A percentile compares a stretch with the other conserved stretches of the same genome.
Conservation (phyloP, 2,888 invertebrate genomes). For the Drosophila trichaetosa region DNA sequence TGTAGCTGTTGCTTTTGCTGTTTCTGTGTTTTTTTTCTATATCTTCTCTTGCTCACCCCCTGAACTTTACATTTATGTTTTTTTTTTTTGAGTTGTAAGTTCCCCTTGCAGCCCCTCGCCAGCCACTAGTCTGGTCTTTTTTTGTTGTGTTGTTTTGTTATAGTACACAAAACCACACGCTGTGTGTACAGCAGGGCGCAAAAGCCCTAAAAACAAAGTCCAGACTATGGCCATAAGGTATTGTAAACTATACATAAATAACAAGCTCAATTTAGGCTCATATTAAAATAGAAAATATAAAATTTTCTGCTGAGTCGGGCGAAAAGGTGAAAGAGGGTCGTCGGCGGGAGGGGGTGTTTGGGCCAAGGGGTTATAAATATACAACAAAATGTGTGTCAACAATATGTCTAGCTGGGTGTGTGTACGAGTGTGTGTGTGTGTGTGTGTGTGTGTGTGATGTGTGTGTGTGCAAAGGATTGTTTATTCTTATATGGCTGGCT, state of each 20-base stretch:
- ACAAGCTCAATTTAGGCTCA: constrained; percentile 78
- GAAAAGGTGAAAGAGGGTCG: constrained; percentile 34
- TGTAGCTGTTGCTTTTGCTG: constrained; percentile 20
- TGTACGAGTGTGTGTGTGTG: constrained; percentile 22
- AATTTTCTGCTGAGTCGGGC: constrained; percentile 67
- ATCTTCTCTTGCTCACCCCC: constrained; percentile 3
- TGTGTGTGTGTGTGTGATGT: constrained; percentile 26
- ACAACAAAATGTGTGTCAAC: constrained; percentile 71
- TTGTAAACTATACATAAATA: constrained; percentile 77
- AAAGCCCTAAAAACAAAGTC: constrained; percentile 39
- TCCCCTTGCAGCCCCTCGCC: constrained; percentile 10
- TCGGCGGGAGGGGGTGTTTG: background rate
- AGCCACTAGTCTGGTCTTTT: constrained; percentile 18
- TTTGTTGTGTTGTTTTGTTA: constrained; percentile 22
- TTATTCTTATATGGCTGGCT: constrained; percentile 47
- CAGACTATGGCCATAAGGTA: constrained; percentile 65
- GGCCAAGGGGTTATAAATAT: constrained; percentile 10
- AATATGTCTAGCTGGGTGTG: constrained; percentile 36
- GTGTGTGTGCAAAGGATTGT: constrained; percentile 64
- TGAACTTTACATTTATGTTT: constrained; percentile 23
- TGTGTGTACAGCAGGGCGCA: constrained; percentile 58
- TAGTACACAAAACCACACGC: constrained; percentile 38
- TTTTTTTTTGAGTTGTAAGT: constrained; percentile 8
- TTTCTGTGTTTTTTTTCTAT: constrained; percentile 8
- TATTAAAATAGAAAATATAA: constrained; percentile 68